Evolutionary conservation across 2,888 invertebrate species (phyloP), one percentile per base, ranked within the genome.

Genomic region (Erannis defoliaria): DNA sequence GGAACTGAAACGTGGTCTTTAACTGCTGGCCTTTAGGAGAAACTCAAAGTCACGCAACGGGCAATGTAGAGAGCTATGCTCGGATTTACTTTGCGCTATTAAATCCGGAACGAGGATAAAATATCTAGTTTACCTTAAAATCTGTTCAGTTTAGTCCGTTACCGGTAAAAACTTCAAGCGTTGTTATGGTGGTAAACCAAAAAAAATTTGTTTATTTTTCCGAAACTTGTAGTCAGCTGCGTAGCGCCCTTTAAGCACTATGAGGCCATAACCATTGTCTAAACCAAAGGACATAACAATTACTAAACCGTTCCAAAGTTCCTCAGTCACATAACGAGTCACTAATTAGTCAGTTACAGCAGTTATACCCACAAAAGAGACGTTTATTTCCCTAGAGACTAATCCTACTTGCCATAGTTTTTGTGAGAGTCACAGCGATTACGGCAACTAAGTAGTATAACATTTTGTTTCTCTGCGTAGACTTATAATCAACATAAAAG

Each of bases 291-390:
- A 50, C 31, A 61, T 45, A 29, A 65, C 67, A 67, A 67, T 67
- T 67, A 68, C 74, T 67, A 54, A 70, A 70, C 66, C 59, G 48
- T 69, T 56, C 66, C 69, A 66, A 81, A 77, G 67, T 80, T 74
- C 67, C 62, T 61, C 70, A 71, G 68, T 71, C 73, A 77, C 74
- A 75, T 81, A 79, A 79, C 74, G 76, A 75, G 73, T 66, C 78
- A 70, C 78, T 84, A 84, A 84, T 83, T 84, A 82, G 75, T 73
- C 70, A 75, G 80, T 81, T 81, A 81, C 73, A 71, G 71, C 71
- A 77, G 79, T 77, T 76, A 75, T 72, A 68, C 68, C 72, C 74
- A 77, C 81, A 78, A 80, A 81, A 78, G 79, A 77, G 76, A 78
- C 79, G 75, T 81, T 81, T 77, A 77, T 82, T 80, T 78, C 75